Base-by-base conservation (phyloP, 2,797 vertebrate species). In the Netta rufina region DNA sequence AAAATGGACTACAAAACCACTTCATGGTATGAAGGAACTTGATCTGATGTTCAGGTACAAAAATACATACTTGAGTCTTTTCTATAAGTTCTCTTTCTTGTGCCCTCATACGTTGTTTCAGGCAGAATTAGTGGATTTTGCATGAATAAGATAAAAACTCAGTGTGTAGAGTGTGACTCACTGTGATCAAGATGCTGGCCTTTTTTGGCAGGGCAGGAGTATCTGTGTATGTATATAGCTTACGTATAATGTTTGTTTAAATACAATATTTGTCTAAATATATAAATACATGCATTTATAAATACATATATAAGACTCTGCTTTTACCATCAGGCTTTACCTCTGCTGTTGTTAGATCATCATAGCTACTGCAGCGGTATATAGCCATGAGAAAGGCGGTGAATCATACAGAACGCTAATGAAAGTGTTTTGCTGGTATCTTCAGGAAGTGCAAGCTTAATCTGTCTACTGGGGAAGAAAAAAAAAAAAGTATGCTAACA, bases 151-250 rank as follows among this genome's bases (percentile, higher is more conserved):
- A 64, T 45, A 69, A 6, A 49, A 71, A 47, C 33, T 61, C 49
- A 20, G 33, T 5, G 39, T 5, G 4, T 0, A 0, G 84, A 39
- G 30, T 30, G 25, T 36, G 43, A 27, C n/a, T 83, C 8, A 4
- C 62, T 62, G 32, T 43, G 38, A 21, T 77, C 18, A n/a, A 45
- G 54, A 51, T 45, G 36, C 65, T 87, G 54, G 17, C 54, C 32
- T 83, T 3, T 32, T 45, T 36, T 54, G 49, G 11, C 53, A 43
- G 9, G 43, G 9, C 38, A 28, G 47, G 28, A 25, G 7, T 49
- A 25, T 49, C 13, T 49, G 49, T 49, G 49, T 25, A 49, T 5
- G 49, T 25, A 13, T 49, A 49, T 49, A 14, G 49, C 24, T 49
- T 49, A 19, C 21, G 27, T n/a, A n/a, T 57, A 57, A 57, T n/a